Conservation (phyloP, 2,888 invertebrate species). For the Cantharis rufa region DNA sequence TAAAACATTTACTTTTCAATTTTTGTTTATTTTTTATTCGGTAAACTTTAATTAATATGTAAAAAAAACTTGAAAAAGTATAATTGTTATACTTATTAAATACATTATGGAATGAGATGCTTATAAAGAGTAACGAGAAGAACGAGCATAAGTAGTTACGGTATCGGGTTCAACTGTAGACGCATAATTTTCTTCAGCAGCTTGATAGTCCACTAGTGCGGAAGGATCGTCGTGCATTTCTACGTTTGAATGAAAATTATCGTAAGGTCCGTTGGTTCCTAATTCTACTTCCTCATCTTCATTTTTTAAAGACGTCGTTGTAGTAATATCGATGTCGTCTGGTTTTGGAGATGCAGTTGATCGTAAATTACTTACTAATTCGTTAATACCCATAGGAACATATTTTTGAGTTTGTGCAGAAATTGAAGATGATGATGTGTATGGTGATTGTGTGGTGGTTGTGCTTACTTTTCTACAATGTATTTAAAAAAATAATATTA, state of each 20-base stretch:
- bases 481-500: background rate
- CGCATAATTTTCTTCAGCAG: constrained; percentile 57
- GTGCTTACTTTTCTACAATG: constrained; percentile 60
- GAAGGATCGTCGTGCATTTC: constrained; percentile 62
- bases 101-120: constrained; percentile 30
- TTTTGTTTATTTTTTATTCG: background rate
- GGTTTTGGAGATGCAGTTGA: constrained; percentile 57
- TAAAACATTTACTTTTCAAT: background rate
- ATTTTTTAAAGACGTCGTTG: constrained; percentile 49
- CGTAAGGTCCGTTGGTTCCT: constrained; percentile 67
- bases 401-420: constrained; percentile 23
- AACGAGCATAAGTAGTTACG: constrained; percentile 51
- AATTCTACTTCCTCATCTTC: constrained; percentile 42
- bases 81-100: constrained; percentile 11
- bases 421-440: constrained; percentile 60
- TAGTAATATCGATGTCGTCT: constrained; percentile 50
- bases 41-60: background rate
- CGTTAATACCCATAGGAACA: constrained; percentile 59
- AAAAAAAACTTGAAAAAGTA: background rate
- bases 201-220: constrained; percentile 56
- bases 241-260: constrained; percentile 54
- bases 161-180: constrained; percentile 66
- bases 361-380: constrained; percentile 61
- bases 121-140: constrained; percentile 38
- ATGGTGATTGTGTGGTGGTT: constrained; percentile 62